Percentiles rank a stretch among this genome's conserved stretches.
These are phyloP conservation scores for Danaus melanippus DNA, from an alignment of 1,140 invertebrate species.

Conservation along the genomic window DNA sequence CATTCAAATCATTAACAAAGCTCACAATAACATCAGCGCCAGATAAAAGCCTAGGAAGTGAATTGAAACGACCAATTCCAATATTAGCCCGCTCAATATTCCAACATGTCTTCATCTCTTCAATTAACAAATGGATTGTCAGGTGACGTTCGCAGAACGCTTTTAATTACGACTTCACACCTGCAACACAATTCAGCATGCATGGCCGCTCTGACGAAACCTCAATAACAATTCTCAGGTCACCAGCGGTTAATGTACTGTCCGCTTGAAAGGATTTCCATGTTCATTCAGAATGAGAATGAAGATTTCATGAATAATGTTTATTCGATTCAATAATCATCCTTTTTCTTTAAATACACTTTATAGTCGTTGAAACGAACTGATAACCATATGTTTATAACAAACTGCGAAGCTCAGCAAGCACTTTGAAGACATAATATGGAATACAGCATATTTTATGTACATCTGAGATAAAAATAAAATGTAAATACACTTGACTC, in stretches of 20 bases:
- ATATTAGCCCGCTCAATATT: constrained; percentile 1
- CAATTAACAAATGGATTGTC: constrained; percentile 26
- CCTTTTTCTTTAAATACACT: too few species aligned
- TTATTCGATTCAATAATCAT: background rate
- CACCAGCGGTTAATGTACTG: constrained; percentile 9
- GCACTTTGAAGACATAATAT: too few species aligned
- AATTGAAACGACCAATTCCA: background rate
- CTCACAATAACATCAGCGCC: too few species aligned
- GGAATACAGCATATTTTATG: too few species aligned
- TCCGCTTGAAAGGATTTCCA: constrained; percentile 2
- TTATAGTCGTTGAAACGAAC: too few species aligned
- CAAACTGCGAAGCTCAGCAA: too few species aligned
- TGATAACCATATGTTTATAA: too few species aligned
- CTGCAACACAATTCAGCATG: constrained; percentile 11
- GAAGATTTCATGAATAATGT: constrained; percentile 5
- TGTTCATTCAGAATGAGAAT: constrained; percentile 4
- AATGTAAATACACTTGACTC: too few species aligned
- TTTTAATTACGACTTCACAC: constrained; percentile 20
- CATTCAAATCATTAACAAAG: too few species aligned
- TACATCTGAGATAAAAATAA: too few species aligned
- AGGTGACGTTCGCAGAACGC: constrained; percentile 11
- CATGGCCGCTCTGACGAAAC: constrained; percentile 7
- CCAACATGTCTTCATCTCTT: constrained; percentile 16
- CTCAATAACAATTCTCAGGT: constrained; percentile 9
- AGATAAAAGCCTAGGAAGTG: background rate